Base-by-base conservation (phyloP, 2,888 invertebrate species). In the Ctenicera cuprea region DNA sequence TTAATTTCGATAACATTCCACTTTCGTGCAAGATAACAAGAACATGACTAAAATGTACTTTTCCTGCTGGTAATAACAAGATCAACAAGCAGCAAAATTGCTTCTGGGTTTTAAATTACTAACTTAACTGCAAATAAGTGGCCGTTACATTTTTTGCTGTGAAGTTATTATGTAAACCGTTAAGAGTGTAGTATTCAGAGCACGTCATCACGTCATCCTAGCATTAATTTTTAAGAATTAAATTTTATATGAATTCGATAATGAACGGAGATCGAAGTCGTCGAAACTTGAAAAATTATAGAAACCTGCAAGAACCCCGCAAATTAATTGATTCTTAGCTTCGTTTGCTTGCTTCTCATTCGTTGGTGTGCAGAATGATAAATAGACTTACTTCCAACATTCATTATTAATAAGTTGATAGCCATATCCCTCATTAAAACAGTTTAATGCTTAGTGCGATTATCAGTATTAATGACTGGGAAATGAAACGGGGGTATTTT, bases 171-270 rank as follows among this genome's bases (percentile, higher is more conserved):
- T 14, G 20, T 20, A 20, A 4, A 18, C 59, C 59, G 59, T 59
- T 59, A 41, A 12, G 20, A 41, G 18, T 59, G 11, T 8, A 4
- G 12, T n/a, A 59, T 59, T 59, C 59, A 1, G 38, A 18, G 59
- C 59, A 59, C 59, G 59, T 38, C 9, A 26, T 30, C 18, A 20
- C 20, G 14, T 18, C 38, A 59, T 38, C 18, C 59, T 16, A 7
- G 11, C 59, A 38, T 59, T 59, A 59, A 59, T 22, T 59, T 59
- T 38, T 59, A 41, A 59, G 38, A 59, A 38, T 59, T 38, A 59
- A 59, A 59, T 59, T 54, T 59, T 59, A 59, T 37, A 59, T 38
- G 59, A 59, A 59, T 18, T 20, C 59, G n/a, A 59, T 59, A 59
- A 38, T 14, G 54, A 7, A 8, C 30, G 8, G 30, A 3, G 54